Percentiles rank a stretch among this genome's conserved stretches.
Conservation (phyloP, 2,113 vertebrate genomes). For the Anarhynchus alexandrinus region DNA sequence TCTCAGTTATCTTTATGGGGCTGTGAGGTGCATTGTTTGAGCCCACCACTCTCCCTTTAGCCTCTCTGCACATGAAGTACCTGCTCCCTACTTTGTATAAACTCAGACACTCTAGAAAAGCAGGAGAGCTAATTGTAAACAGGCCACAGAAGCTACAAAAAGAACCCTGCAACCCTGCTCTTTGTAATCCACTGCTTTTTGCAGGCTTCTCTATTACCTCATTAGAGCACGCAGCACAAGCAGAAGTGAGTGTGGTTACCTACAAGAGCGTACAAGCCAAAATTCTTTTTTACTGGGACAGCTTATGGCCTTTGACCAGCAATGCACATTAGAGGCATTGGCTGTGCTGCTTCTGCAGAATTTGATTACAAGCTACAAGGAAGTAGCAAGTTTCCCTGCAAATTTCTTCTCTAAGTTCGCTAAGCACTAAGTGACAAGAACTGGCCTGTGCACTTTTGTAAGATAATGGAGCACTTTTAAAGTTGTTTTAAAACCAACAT, state of each 20-base stretch:
- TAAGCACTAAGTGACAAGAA: not conserved
- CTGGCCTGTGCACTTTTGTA: not conserved
- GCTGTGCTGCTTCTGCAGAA: not conserved
- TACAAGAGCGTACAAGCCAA: not conserved
- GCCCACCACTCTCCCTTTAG: not conserved
- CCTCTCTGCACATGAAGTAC: not conserved
- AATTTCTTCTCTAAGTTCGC: not conserved
- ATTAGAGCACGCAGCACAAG: not conserved
- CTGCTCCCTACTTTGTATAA: not conserved
- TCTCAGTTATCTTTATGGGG: not conserved
- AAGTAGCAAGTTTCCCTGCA: not conserved
- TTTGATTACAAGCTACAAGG: not conserved
- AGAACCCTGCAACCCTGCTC: not conserved
- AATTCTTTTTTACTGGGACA: not conserved
- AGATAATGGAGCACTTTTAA: not conserved
- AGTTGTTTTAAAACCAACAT: not conserved
- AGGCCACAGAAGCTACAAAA: not conserved
- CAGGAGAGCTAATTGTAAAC: not conserved
- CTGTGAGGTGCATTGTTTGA: not conserved
- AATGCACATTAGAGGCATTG: not conserved
- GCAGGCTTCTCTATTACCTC: not conserved
- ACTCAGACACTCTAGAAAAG: not conserved
- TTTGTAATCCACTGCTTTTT: not conserved
- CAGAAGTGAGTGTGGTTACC: not conserved
- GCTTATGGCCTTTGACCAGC: not conserved